These are phyloP conservation scores for Pipa parva DNA, from an alignment of 2,113 vertebrate species.

Conservation along the genomic window DNA sequence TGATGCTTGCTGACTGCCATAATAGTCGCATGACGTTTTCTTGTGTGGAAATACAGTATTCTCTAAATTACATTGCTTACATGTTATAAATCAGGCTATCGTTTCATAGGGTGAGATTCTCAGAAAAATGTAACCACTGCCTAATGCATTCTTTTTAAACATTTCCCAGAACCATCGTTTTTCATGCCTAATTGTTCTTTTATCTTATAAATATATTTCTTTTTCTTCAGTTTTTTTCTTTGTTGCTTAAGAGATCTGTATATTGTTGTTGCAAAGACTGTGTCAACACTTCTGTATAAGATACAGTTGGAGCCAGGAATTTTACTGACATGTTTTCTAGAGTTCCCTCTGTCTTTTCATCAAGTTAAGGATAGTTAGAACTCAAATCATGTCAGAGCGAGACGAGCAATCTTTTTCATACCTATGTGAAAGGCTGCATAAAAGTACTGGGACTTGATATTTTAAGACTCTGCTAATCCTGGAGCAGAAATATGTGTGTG, in stretches of 20 bases:
- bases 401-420: constrained; percentile 5
- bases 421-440: background rate
- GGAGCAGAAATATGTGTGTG: too few species aligned
- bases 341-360: constrained; percentile 21
- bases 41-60: constrained; percentile 8
- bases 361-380: constrained; percentile 10
- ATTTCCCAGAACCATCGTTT: constrained; percentile 20
- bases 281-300: constrained; percentile 27
- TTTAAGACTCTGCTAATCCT: too few species aligned
- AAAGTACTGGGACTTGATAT: background rate
- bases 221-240: constrained; percentile 19
- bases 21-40: background rate
- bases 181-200: constrained; percentile 17
- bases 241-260: constrained; percentile 6
- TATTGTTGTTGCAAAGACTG: constrained; percentile 22
- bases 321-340: constrained; percentile 9
- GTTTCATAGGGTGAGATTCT: constrained; percentile 25
- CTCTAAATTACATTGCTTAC: constrained; percentile 24
- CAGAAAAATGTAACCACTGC: constrained; percentile 20
- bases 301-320: constrained; percentile 25
- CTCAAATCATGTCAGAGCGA: constrained; percentile 21
- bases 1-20: background rate
- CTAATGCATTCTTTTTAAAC: constrained; percentile 22
- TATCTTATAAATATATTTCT: constrained; percentile 21
- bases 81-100: constrained; percentile 25